Conservation (phyloP, 2,113 vertebrate species). For the Romanogobio albipinnatus region DNA sequence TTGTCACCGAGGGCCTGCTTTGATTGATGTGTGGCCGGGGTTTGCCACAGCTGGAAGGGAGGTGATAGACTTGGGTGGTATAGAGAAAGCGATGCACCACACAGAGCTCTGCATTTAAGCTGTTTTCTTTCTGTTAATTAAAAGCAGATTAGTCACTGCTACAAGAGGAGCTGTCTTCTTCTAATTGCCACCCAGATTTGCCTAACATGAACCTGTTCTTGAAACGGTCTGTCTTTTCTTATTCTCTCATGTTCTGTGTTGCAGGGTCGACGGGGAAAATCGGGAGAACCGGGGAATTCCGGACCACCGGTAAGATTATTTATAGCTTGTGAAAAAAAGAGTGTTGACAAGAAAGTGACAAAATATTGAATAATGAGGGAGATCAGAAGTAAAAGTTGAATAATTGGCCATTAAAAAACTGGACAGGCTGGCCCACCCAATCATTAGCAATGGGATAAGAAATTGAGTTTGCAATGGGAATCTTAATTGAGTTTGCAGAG, state of each 20-base stretch:
- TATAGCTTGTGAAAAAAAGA: not conserved
- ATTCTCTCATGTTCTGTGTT: constrained; percentile 15
- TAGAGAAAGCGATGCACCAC: constrained; percentile 72
- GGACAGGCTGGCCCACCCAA: not conserved
- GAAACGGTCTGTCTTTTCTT: not conserved
- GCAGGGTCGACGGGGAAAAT: constrained; percentile 77
- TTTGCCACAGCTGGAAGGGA: constrained; percentile 68
- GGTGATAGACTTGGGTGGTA: constrained; percentile 67
- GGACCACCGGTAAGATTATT: constrained; percentile 69
- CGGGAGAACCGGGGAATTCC: constrained; percentile 70
- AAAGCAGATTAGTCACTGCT: constrained; percentile 76
- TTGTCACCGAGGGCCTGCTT: constrained; percentile 51
- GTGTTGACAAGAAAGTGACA: not conserved
- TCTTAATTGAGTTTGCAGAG: not conserved
- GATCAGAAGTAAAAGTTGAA: not conserved
- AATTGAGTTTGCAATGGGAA: not conserved
- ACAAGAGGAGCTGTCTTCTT: constrained; percentile 62
- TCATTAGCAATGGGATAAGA: not conserved
- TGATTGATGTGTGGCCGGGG: constrained; percentile 73
- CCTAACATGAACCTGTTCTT: constrained; percentile 55
- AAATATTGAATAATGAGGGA: not conserved
- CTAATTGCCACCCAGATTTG: constrained; percentile 33
- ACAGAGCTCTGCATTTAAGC: constrained; percentile 76
- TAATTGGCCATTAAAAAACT: not conserved
- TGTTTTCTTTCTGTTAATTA: constrained; percentile 79